Percentiles rank a stretch among this genome's conserved stretches.
Evolutionary conservation across 2,888 invertebrate genomes (phyloP).

Genomic region (Morpho helenor): DNA sequence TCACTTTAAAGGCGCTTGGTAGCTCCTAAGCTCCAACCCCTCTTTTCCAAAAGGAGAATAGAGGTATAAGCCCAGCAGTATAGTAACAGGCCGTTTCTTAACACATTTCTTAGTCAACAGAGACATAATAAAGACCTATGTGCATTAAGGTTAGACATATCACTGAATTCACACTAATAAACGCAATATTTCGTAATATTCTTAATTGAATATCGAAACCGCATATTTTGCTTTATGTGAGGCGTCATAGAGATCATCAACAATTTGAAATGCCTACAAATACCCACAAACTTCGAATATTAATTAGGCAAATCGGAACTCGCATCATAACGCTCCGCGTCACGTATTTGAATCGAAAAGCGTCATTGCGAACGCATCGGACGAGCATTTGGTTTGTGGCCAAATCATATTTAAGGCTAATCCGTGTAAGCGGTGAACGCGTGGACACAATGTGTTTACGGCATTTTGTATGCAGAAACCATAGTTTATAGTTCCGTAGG

Average conservation of each 20-base stretch:
- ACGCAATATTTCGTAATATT: too few species aligned
- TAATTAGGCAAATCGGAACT: conserved; percentile 25
- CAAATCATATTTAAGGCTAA: conserved; percentile 24
- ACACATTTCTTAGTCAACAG: too few species aligned
- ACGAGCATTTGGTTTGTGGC: conserved; percentile 27
- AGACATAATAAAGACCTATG: too few species aligned
- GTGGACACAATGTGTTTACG: conserved; percentile 8
- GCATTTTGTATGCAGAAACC: background rate
- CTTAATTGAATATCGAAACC: too few species aligned
- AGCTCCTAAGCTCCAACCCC: too few species aligned
- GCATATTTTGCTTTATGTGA: too few species aligned
- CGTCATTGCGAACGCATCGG: conserved; percentile 14
- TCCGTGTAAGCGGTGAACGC: conserved; percentile 12
- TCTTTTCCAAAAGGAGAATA: too few species aligned
- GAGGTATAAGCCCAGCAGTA: too few species aligned
- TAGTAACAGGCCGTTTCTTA: too few species aligned
- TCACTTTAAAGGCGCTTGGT: too few species aligned
- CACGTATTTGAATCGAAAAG: conserved; percentile 13
- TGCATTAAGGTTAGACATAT: too few species aligned
- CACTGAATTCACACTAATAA: too few species aligned
- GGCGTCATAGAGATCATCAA: background rate
- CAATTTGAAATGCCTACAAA: conserved; percentile 16
- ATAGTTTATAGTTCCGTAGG: conserved; percentile 1
- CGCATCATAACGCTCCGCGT: conserved; percentile 19
- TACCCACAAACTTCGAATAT: conserved; percentile 21